A percentile compares a stretch with the other conserved stretches of the same genome.
These are phyloP conservation scores for Ormia ochracea DNA, from an alignment of 2,888 invertebrate species.

Conservation along the genomic window DNA sequence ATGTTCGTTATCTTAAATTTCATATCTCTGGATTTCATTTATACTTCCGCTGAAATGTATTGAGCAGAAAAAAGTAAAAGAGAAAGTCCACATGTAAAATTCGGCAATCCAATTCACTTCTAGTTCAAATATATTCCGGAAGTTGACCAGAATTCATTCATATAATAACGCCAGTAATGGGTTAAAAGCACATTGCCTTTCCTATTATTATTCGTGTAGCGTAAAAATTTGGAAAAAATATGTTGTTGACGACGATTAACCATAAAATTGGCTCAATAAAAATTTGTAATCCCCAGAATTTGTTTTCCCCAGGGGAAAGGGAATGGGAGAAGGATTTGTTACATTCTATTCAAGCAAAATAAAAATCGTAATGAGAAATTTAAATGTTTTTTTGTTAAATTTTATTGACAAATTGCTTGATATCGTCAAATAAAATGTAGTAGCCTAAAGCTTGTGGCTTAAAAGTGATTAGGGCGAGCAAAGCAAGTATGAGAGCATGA, in stretches of 20 bases:
- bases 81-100: too few relatives aligned
- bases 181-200: too few relatives aligned
- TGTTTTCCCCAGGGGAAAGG: neutral
- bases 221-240: too few relatives aligned
- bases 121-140: too few relatives aligned
- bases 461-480: neutral
- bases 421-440: neutral
- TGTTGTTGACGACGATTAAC: conserved; percentile 30
- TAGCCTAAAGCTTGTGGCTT: neutral
- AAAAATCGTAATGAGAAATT: neutral
- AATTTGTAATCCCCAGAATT: neutral
- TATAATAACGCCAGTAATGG: too few relatives aligned
- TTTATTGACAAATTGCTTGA: neutral
- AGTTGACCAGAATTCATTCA: too few relatives aligned
- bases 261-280: conserved; percentile 42
- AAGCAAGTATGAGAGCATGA: neutral
- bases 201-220: too few relatives aligned
- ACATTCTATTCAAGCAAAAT: conserved; percentile 6
- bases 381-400: neutral
- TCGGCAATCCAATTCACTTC: too few relatives aligned
- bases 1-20: too few relatives aligned
- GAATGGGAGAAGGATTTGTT: neutral
- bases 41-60: too few relatives aligned
- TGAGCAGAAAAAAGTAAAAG: too few relatives aligned
- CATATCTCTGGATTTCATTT: too few relatives aligned